These are phyloP conservation scores for Sialis fuliginosa DNA, from an alignment of 2,888 invertebrate genomes.

Conservation along the genomic window DNA sequence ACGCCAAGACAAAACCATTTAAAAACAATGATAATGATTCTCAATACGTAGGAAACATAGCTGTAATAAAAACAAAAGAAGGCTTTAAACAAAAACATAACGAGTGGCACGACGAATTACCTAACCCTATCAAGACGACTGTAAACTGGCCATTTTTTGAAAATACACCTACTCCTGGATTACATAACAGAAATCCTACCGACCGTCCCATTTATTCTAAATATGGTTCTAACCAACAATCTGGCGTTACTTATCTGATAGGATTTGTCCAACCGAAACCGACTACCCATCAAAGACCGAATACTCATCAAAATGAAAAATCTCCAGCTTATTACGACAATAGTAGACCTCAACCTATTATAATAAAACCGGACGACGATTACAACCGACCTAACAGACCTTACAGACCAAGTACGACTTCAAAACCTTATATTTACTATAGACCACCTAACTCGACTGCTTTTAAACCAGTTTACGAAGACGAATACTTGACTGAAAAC, in stretches of 20 bases:
- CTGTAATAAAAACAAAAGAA: background rate
- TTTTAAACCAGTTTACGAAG: background rate
- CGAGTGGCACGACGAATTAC: constrained; percentile 3
- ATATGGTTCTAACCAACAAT: background rate
- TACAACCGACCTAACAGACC: background rate
- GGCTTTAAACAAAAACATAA: background rate
- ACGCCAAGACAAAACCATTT: background rate
- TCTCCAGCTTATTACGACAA: background rate
- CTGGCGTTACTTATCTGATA: constrained; percentile 3
- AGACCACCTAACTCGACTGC: background rate
- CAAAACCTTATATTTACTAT: background rate
- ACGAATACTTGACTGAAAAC: background rate
- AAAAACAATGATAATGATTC: background rate
- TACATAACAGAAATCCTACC: too few species aligned
- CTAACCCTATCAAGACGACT: background rate
- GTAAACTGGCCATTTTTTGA: background rate
- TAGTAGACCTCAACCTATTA: background rate
- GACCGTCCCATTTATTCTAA: too few species aligned
- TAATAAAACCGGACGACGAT: background rate
- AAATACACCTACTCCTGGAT: background rate
- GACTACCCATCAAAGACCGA: too few species aligned
- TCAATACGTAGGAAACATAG: background rate
- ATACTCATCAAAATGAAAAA: background rate
- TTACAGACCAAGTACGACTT: background rate
- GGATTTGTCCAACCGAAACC: background rate